Evolutionary conservation across 2,113 vertebrate genomes (phyloP), one percentile per base, ranked within the genome.

Genomic region (Istiophorus platypterus): DNA sequence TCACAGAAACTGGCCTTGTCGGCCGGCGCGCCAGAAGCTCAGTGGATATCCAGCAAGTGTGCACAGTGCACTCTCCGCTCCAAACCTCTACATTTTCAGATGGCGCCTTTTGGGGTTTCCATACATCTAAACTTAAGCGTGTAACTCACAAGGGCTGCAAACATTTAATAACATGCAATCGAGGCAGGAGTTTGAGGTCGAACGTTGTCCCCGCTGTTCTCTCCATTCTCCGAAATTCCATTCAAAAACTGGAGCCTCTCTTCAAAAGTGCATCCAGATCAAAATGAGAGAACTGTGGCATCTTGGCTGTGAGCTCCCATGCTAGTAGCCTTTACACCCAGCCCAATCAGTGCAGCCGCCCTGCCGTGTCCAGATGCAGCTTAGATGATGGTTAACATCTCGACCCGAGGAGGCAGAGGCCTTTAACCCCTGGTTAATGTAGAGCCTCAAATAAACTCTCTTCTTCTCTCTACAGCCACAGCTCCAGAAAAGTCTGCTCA

Each of bases 121-220:
- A 70, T 77, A 76, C 74, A 68, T 82, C 26, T 37, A 24, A 51
- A n/a, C 24, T 9, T 65, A 80, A 80, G 62, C 47, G 70, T 39
- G 51, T 37, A 13, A 47, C 67, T 58, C 77, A 51, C 52, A 51
- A 34, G 22, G 24, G 72, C 51, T 42, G 56, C 79, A 72, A 89
- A 88, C 61, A 84, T 86, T 74, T 89, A 75, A 87, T 74, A 84
- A 78, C 39, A 47, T 63, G 52, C 63, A 76, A 91, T 84, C 70
- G 73, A 85, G 56, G 62, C 13, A 0, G 4, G 13, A 39, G 34
- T 70, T 80, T n/a, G 61, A 80, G 81, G 87, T 65, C 86, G 83
- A 76, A 29, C 41, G 1, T 29, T 47, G 63, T 42, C 62, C 42
- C 41, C 5, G 26, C 47, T 22, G 24, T n/a, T 15, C 22, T 39